Evolutionary conservation across 1,140 invertebrate species (phyloP).

Genomic region (Ceratina calcarata): DNA sequence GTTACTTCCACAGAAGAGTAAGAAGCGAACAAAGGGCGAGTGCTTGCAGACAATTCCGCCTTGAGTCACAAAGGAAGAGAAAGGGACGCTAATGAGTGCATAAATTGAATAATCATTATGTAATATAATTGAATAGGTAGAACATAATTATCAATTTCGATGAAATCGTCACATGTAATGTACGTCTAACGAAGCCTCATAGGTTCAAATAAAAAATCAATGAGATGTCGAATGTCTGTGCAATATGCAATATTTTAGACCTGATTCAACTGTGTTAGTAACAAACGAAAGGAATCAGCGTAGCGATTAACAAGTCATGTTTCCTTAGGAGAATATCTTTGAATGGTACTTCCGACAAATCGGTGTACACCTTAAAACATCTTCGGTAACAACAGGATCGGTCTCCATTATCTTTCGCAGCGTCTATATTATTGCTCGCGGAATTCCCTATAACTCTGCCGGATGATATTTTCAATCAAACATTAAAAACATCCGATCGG

Average conservation of each 20-base stretch:
- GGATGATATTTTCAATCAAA: background rate
- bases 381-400: background rate
- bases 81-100: too few relatives aligned
- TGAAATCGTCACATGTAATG: background rate
- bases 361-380: slow-evolving; percentile 13
- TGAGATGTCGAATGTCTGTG: slow-evolving; percentile 14
- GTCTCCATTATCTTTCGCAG: background rate
- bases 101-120: too few relatives aligned
- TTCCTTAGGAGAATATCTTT: slow-evolving; percentile 39
- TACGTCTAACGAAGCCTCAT: background rate
- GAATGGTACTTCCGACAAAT: slow-evolving; percentile 47
- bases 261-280: slow-evolving; percentile 46
- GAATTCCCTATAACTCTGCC: slow-evolving; percentile 11
- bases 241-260: slow-evolving; percentile 28
- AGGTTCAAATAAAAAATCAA: background rate
- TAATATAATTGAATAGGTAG: too few relatives aligned
- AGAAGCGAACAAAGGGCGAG: too few relatives aligned
- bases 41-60: too few relatives aligned
- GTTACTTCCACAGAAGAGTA: too few relatives aligned
- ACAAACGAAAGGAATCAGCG: slow-evolving; percentile 28
- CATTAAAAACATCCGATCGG: background rate
- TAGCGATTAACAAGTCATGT: slow-evolving; percentile 60
- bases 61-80: too few relatives aligned
- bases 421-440: slow-evolving; percentile 15
- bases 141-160: too few relatives aligned